Base-by-base conservation (phyloP, 2,113 vertebrate genomes). In the Willisornis vidua region DNA sequence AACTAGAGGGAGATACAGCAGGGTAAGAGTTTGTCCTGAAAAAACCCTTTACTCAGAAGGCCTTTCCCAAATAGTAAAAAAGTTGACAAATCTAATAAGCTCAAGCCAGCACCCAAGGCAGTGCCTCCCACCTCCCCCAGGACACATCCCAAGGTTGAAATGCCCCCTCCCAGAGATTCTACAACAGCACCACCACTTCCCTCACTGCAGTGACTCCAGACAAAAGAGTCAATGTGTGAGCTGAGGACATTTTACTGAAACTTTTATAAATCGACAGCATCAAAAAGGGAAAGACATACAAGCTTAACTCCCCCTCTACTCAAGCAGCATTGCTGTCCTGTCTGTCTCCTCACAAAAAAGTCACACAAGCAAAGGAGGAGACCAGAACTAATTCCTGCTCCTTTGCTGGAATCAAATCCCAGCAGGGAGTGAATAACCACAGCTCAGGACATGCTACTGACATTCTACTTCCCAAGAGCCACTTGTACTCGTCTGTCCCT, bases 1-100 rank as follows among this genome's bases (percentile, higher is more conserved):
- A 89, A 33, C 89, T 65, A 76, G 80, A 84, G 73, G 89, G 84
- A 89, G 95, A 67, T 78, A 5, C 57, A 92, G 86, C 45, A 37
- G 1, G 57, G 24, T 2, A 23, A 81, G 51, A 6, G 43, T 12
- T 26, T 5, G 16, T 46, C 55, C 48, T n/a, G 77, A 29, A 57
- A 79, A 43, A 37, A 28, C 2, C 7, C 17, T 63, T 73, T 45
- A 6, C 28, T 55, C 3, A 0, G 19, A 91, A 85, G 28, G 19
- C 25, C 61, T 43, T 85, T 81, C 66, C 70, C 43, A 35, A 82
- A 57, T 0, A 82, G 68, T 33, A 57, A 16, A 39, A 43, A 1
- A 35, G 22, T 35, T 10, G 62, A 19, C 4, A 5, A 19, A 28
- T 2, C 37, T 31, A 71, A 0, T 33, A 29, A 52, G 9, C 23